Evolutionary conservation across 2,888 invertebrate species (phyloP), one percentile per base, ranked within the genome.

Genomic region (Dromius quadrimaculatus): DNA sequence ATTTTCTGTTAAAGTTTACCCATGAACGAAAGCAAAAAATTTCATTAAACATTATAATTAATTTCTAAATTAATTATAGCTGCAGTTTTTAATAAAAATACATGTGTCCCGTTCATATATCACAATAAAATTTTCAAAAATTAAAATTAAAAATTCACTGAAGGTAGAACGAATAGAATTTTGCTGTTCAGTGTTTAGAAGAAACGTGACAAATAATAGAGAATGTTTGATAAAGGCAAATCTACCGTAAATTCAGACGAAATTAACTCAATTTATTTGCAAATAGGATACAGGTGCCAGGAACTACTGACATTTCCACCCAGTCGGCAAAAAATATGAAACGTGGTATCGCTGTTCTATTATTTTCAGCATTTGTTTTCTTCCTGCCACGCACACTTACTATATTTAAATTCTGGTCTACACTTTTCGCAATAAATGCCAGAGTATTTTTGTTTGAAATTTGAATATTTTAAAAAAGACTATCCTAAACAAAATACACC

Each of bases 231-330:
- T 62, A 41, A 11, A 6, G 66, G 38, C 34, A 66, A 66, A 66
- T 66, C 41, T 66, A 17, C 50, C 50, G 66, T 66, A 54, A 66
- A 57, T 66, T 66, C 19, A 57, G 38, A 38, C 50, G 19, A 41
- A 50, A 66, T 66, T 54, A 66, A 66, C 66, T 57, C 54, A 66
- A 66, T 66, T 66, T 66, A 50, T 66, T 66, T 66, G 66, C 50
- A 66, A 66, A 66, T 57, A 50, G 34, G 36, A 41, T 41, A 50
- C 66, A 54, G 62, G 62, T 62, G 62, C 41, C 41, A 62, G 41
- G 19, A 62, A 62, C 62, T 62, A 62, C 62, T 62, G 62, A 62
- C 62, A 17, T 41, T 62, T 23, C 22, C 13, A 62, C 62, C 38
- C 23, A 41, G 38, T 22, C 41, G 23, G 41, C 38, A 41, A 62